Evolutionary conservation across 2,113 vertebrate genomes (phyloP).

Genomic region (Fukomys damarensis): DNA sequence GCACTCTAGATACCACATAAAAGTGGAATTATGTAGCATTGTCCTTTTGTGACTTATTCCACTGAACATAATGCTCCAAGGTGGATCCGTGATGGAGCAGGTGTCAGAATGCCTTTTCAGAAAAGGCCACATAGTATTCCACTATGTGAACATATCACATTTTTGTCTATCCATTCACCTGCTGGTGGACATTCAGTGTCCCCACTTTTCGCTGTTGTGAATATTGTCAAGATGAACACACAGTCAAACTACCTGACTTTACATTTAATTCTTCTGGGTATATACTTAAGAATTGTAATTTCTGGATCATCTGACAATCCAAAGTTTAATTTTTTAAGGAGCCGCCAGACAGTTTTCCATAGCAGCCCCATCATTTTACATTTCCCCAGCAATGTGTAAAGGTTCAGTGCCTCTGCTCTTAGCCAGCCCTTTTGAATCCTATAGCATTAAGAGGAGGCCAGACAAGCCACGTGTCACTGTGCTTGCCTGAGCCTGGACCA

Average conservation of each 20-base stretch:
- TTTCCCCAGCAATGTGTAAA: neutral
- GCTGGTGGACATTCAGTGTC: neutral
- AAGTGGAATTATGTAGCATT: neutral
- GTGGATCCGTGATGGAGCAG: neutral
- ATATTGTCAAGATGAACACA: neutral
- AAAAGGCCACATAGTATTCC: neutral
- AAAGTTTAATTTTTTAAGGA: neutral
- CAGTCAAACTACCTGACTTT: neutral
- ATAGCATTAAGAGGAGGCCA: neutral
- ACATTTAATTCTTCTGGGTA: neutral
- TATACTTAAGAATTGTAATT: neutral
- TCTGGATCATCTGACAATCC: neutral
- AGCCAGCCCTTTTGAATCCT: neutral
- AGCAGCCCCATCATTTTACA: neutral
- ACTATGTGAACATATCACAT: fast-evolving
- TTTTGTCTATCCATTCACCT: neutral
- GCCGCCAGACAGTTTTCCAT: neutral
- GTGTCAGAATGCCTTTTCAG: neutral
- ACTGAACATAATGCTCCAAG: neutral
- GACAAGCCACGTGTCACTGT: neutral
- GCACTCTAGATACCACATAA: neutral
- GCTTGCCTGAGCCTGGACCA: neutral
- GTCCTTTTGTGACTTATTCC: neutral
- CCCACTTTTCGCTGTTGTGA: neutral
- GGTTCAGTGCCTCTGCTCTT: neutral